Base-by-base conservation (phyloP, 2,797 vertebrate genomes). In the Ibycter americanus region DNA sequence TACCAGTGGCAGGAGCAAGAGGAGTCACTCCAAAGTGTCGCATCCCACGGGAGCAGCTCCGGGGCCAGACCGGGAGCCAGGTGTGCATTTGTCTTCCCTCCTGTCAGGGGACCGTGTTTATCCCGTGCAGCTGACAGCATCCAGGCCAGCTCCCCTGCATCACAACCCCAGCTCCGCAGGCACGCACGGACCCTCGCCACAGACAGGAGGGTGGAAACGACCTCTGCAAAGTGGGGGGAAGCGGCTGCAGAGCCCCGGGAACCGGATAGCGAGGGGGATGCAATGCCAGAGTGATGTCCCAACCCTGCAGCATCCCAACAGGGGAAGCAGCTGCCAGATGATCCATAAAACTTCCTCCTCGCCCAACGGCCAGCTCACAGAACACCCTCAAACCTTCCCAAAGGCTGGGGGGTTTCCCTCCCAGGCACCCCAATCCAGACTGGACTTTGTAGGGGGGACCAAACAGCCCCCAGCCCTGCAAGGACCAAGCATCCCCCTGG, bases 231-330 rank as follows among this genome's bases (percentile, higher is more conserved):
- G 31, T 0, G 0, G 17, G 9, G 27, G 40, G 18, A 82, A 38
- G 68, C 1, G 7, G 71, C 55, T 40, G 40, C 74, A 38, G 40
- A 79, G 40, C 49, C 58, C 18, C 67, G 6, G 58, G 56, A 82
- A 29, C 32, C 0, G 0, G 9, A 12, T 8, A 32, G 29, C 5
- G 15, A 81, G 0, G 0, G 32, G 34, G 70, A 63, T 7, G 52
- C 1, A 8, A 31, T 8, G n/a, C n/a, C 3, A 0, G 47, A 90
- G 49, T 1, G 0, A 61, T 4, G 3, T 29, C 76, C 79, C 44
- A 67, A 42, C 38, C 70, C 58, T 15, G 10, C 26, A 67, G 22
- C 52, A 67, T 11, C 76, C 72, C 49, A 27, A n/a, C 6, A 0
- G 1, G 17, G 36, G 32, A 55, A 36, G 51, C 1, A 8, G 21